A percentile compares a stretch with the other conserved stretches of the same genome.
These are phyloP conservation scores for Tholera decimalis DNA, from an alignment of 2,888 invertebrate species.

Conservation along the genomic window DNA sequence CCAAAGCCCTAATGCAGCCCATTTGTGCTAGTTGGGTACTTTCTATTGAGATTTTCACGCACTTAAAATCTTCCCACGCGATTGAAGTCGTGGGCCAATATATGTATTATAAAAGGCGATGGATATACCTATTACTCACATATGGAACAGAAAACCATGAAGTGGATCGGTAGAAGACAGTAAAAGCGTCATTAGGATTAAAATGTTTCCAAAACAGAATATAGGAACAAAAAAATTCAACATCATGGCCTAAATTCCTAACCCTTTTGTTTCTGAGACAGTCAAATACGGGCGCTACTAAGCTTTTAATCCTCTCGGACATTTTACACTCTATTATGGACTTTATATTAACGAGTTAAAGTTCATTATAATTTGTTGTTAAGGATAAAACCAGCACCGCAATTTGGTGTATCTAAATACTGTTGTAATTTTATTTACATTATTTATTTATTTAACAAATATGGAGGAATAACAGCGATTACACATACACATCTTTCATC, in stretches of 20 bases:
- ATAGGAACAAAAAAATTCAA: constrained; percentile 22
- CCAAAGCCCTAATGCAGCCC: too few relatives aligned
- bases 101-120: background rate
- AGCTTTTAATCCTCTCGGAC: constrained; percentile 53
- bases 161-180: constrained; percentile 2
- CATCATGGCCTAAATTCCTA: constrained; percentile 28
- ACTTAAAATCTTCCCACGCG: too few relatives aligned
- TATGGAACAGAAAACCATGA: background rate
- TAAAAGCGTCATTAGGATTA: constrained; percentile 33
- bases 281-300: constrained; percentile 42
- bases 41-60: too few relatives aligned
- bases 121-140: background rate
- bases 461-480: too few relatives aligned
- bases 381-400: background rate
- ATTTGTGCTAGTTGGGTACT: too few relatives aligned
- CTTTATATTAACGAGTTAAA: constrained; percentile 31
- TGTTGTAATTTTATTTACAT: constrained; percentile 16
- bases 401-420: constrained; percentile 18
- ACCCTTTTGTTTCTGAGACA: constrained; percentile 42
- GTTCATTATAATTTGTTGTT: constrained; percentile 38
- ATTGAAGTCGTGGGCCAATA: too few relatives aligned
- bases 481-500: too few relatives aligned
- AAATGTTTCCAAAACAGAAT: constrained; percentile 34
- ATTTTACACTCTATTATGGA: constrained; percentile 23
- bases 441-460: too few relatives aligned